Evolutionary conservation across 2,888 invertebrate species (phyloP), one percentile per base, ranked within the genome.

Genomic region (Anoncus sp.): DNA sequence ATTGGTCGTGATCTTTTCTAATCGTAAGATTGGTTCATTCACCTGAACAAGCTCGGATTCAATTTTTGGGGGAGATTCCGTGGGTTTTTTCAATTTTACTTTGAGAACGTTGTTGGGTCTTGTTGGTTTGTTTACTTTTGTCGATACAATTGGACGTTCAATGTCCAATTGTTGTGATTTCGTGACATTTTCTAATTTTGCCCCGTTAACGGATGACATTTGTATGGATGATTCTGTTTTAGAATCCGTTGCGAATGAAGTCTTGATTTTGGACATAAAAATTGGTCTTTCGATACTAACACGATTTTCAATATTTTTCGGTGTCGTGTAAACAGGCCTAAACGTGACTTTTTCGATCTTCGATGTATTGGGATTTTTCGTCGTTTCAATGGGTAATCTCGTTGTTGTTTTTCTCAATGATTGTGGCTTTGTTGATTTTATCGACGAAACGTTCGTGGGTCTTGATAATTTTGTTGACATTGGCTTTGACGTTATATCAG

Each of bases 251-350:
- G 93, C 84, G 24, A 94, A 92, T 0, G 95, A 93, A 6, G 94
- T 94, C 85, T 94, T 95, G 16, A 94, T 90, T 90, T 94, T 95
- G 3, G 94, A 94, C 45, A 93, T 74, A 59, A 90, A 90, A 59
- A 86, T 82, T 0, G 90, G 87, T 35, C 83, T 87, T 4, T 90
- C 88, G 0, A 84, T 86, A 14, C 18, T 73, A 16, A 14, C n/a
- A 18, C 27, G 57, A 6, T 35, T 22, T 1, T 86, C 87, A 3
- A 70, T 43, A 53, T 40, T 77, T 73, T 87, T 89, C 47, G 85
- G 83, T 0, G 83, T 86, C 4, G 85, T 85, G 10, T 84, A 85
- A 3, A 87, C 72, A 0, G 91, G 90, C n/a, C 85, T 87, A 22
- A 90, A 85, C 0, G 90, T 91, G 0, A 90, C 90, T 57, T 90